These are phyloP conservation scores for Salvelinus fontinalis DNA, from an alignment of 2,113 vertebrate species.

Conservation along the genomic window DNA sequence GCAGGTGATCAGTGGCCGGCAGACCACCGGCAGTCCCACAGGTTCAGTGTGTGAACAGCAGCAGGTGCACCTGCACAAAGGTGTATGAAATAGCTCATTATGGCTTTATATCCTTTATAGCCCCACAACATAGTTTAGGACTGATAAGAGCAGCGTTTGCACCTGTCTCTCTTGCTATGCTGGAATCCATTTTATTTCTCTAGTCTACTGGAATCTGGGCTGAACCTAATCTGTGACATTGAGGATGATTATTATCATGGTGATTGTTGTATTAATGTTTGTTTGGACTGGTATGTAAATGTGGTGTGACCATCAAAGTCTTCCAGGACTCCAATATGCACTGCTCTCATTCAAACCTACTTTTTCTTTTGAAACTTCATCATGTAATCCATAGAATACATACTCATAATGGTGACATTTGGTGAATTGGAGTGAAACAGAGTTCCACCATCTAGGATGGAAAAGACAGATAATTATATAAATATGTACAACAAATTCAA, in stretches of 20 bases:
- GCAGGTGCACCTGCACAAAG: slow-evolving; percentile 68
- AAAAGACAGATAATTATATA: no score
- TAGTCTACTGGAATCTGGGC: no score
- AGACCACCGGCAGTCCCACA: slow-evolving; percentile 20
- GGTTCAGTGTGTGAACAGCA: slow-evolving; percentile 64
- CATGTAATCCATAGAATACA: no score
- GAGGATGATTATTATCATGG: no score
- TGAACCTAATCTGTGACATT: no score
- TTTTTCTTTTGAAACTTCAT: neutral
- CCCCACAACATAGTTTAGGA: neutral
- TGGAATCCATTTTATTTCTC: neutral
- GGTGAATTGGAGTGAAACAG: no score
- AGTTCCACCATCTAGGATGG: neutral
- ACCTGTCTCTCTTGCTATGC: neutral
- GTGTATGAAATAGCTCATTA: slow-evolving; percentile 53
- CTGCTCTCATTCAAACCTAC: neutral
- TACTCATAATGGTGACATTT: no score
- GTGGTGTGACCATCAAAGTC: no score
- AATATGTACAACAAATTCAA: neutral
- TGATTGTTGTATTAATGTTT: no score
- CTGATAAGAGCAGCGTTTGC: neutral
- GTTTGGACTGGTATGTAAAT: no score
- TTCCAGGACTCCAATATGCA: neutral
- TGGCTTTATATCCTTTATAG: slow-evolving; percentile 53
- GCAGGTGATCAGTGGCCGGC: slow-evolving; percentile 25